Percentiles rank a stretch among this genome's conserved stretches.
phyloP scores from a whole-genome alignment of 2,113 vertebrate genomes.

The Callopanchax toddi region DNA sequence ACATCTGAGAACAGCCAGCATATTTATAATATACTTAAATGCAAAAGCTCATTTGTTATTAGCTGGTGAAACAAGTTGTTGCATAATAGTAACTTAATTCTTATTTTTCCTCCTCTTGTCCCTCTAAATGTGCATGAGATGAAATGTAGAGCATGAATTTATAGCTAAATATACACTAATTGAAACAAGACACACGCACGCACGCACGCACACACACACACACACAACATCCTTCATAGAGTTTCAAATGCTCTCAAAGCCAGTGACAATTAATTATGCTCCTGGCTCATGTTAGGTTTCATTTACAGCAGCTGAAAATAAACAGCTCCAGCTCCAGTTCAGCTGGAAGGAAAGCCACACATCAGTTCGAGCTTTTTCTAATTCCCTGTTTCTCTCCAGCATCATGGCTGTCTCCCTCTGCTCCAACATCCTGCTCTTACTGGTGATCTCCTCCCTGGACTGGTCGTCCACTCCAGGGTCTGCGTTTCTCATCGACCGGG shows the following conservation, averaged over 20 bases:
- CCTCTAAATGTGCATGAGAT: background rate
- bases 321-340: constrained; percentile 37
- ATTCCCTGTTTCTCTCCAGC: constrained; percentile 46
- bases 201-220: no score
- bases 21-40: no score
- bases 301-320: constrained; percentile 53
- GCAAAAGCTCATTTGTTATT: background rate
- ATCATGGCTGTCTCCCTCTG: constrained; percentile 55
- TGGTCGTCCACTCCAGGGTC: constrained; percentile 46
- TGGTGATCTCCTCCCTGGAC: constrained; percentile 53
- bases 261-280: constrained; percentile 42
- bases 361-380: constrained; percentile 20
- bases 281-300: constrained; percentile 47
- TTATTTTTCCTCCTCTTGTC: background rate
- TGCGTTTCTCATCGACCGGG: constrained; percentile 39
- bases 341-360: constrained; percentile 17
- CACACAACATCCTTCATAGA: background rate
- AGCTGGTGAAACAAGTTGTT: background rate
- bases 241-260: constrained; percentile 5
- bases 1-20: no score
- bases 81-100: background rate
- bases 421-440: constrained; percentile 46
- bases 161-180: background rate
- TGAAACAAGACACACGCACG: background rate
- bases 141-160: background rate